Percentiles rank a stretch among this genome's conserved stretches.
Evolutionary conservation across 1,140 invertebrate genomes (phyloP).

Genomic region (Chelonus insularis): DNA sequence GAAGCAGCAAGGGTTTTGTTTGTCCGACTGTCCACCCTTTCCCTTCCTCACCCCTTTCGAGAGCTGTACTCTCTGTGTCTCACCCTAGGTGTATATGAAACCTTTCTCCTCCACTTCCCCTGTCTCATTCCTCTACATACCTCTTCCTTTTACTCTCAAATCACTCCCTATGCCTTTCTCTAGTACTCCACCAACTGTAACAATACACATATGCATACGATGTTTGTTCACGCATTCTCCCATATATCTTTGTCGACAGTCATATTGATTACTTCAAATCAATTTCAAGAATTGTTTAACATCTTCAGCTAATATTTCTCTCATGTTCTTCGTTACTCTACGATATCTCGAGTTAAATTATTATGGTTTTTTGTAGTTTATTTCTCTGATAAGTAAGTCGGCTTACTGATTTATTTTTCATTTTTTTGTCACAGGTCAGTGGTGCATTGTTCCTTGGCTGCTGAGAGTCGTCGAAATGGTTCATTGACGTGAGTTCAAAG

Average conservation of each 20-base stretch:
- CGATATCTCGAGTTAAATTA: no score
- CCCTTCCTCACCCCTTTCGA: conserved; percentile 38
- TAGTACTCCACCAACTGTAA: conserved; percentile 35
- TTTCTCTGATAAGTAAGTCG: conserved; percentile 48
- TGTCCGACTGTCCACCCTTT: conserved; percentile 58
- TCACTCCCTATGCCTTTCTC: conserved; percentile 3
- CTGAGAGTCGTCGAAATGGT: conserved; percentile 48
- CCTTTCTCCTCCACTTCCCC: conserved; percentile 11
- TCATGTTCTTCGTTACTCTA: no score
- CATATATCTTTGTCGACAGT: conserved; percentile 48
- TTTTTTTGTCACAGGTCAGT: conserved; percentile 52
- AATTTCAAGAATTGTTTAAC: conserved; percentile 37
- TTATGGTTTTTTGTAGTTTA: conserved; percentile 37
- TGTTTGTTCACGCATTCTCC: conserved; percentile 51
- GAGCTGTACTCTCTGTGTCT: no score
- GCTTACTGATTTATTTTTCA: no score
- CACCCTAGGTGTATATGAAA: conserved; percentile 24
- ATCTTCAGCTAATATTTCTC: conserved; percentile 24
- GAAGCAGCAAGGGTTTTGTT: conserved; percentile 61
- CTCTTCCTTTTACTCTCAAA: background rate
- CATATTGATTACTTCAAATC: conserved; percentile 53
- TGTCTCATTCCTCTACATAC: conserved; percentile 1
- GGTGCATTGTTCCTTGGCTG: conserved; percentile 51
- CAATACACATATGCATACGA: conserved; percentile 47
- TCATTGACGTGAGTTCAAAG: conserved; percentile 51